Base-by-base conservation (phyloP, 2,113 vertebrate genomes). In the Hymenochirus boettgeri region DNA sequence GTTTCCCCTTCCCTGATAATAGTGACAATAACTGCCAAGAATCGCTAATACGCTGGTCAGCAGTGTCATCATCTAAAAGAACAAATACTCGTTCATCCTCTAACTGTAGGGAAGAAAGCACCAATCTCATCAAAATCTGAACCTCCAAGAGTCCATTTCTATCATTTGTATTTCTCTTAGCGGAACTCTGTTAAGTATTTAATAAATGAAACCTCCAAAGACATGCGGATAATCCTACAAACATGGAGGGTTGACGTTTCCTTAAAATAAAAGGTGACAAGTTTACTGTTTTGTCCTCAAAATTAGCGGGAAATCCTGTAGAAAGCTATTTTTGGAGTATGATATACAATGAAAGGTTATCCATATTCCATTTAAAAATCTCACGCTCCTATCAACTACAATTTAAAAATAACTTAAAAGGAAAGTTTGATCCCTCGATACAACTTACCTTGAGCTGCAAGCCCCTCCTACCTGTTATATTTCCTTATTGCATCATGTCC, bases 21-120 rank as follows among this genome's bases (percentile, higher is more conserved):
- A 74, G 81, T 85, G 83, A 83, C 83, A 85, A 74, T 76, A 76
- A 69, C 79, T 74, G 83, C 81, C 81, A 83, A 80, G 80, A 78
- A 72, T 65, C 73, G 71, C 63, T 69, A 71, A 71, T 76, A 71
- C 77, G 54, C n/a, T 67, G 78, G 75, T 77, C 83, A 80, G 75
- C 75, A 18, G 24, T 54, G 47, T 53, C 58, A 60, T 37, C 52
- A 69, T 52, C 31, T 53, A 22, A 17, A 15, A 57, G 23, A 21
- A 50, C 56, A 58, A 50, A 45, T 60, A 60, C 46, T 52, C 29
- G 29, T 33, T n/a, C 42, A 26, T 22, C 24, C 27, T 21, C 62
- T 64, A 5, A 29, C 24, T 22, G 37, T 33, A 65, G 29, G 19
- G 29, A 46, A 6, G 39, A 64, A 55, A 27, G 56, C 62, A 11